phyloP scores from a whole-genome alignment of 2,888 invertebrate species.

The Colletes collaris region DNA sequence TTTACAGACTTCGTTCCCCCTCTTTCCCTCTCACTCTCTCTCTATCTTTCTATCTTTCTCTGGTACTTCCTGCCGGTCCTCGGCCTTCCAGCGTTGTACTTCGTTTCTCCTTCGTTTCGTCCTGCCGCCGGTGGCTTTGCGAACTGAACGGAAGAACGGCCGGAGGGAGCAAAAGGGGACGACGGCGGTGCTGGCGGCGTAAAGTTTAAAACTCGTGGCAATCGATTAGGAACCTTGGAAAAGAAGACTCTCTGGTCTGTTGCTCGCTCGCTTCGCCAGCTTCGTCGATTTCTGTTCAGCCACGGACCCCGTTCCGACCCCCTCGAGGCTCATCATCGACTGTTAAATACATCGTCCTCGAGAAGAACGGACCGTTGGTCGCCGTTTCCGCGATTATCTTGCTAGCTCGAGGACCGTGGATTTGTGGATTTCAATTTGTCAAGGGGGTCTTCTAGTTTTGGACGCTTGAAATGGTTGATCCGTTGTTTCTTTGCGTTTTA shows the following conservation, averaged over 20 bases:
- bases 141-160: constrained; percentile 81
- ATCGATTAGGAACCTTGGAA: constrained; percentile 79
- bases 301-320: not conserved
- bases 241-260: constrained; percentile 63
- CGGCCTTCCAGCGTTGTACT: constrained; percentile 57
- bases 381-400: too few relatives aligned
- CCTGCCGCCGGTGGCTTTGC: constrained; percentile 76
- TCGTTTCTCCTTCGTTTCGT: constrained; percentile 72
- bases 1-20: constrained; percentile 81
- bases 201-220: constrained; percentile 80
- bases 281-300: constrained; percentile 23
- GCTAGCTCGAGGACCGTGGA: too few relatives aligned
- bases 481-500: too few relatives aligned
- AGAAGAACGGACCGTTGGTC: not conserved
- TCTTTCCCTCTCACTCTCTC: constrained; percentile 42
- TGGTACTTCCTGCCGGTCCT: constrained; percentile 37
- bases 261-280: constrained; percentile 45
- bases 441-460: too few relatives aligned
- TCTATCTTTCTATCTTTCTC: constrained; percentile 27
- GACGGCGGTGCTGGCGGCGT: constrained; percentile 65
- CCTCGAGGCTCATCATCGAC: not conserved
- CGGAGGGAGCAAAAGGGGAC: constrained; percentile 59
- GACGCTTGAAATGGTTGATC: too few relatives aligned
- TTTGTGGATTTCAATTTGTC: too few relatives aligned
- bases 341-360: constrained; percentile 9